phyloP scores from a whole-genome alignment of 35 echinoderm and acorn worm species.

The Heliocidaris erythrogramma region DNA sequence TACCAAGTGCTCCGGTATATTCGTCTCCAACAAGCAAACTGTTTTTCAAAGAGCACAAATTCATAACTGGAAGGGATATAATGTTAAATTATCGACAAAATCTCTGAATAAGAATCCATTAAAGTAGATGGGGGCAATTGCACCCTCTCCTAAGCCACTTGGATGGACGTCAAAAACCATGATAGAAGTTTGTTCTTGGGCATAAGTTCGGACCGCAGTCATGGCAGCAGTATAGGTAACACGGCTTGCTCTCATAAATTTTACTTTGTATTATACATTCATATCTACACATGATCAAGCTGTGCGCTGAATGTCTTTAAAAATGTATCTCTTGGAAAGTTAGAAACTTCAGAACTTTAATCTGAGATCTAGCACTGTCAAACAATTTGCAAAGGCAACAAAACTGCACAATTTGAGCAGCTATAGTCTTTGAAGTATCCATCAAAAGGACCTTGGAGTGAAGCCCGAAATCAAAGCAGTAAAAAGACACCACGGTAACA shows the following conservation, averaged over 20 bases:
- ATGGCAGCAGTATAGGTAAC: too few relatives aligned
- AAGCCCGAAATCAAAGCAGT: background rate
- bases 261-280: background rate
- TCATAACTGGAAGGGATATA: too few relatives aligned
- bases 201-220: background rate
- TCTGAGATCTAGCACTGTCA: too few relatives aligned
- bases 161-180: background rate
- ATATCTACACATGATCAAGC: background rate
- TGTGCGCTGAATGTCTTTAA: background rate
- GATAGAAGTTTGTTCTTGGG: background rate
- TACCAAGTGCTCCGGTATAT: too few relatives aligned
- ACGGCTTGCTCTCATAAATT: background rate
- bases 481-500: background rate
- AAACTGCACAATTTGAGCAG: background rate
- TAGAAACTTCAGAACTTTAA: too few relatives aligned
- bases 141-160: background rate
- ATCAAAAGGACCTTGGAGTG: background rate
- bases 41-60: too few relatives aligned
- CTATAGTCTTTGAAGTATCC: background rate
- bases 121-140: background rate
- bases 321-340: background rate
- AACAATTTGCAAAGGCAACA: background rate
- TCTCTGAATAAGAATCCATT: background rate
- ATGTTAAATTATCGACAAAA: too few relatives aligned
- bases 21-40: too few relatives aligned